A percentile compares a stretch with the other conserved stretches of the same genome.
These are phyloP conservation scores for Castor canadensis DNA, from an alignment of 2,113 vertebrate species.

Conservation along the genomic window DNA sequence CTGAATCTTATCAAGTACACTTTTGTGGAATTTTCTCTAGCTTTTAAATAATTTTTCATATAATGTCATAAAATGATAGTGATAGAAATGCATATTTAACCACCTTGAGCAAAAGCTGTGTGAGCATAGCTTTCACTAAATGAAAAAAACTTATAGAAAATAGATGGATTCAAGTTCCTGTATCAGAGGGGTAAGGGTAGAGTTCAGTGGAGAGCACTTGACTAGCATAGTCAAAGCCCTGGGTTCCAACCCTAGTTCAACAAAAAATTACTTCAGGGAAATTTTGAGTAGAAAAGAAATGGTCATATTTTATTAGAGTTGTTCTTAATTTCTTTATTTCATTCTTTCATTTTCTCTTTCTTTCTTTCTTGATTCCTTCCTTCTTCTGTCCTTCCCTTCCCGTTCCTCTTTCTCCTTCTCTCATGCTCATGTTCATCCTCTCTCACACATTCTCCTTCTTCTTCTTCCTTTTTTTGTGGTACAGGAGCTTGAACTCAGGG, in stretches of 20 bases:
- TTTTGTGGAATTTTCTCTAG: conserved; percentile 20
- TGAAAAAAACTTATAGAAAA: background rate
- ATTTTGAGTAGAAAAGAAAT: background rate
- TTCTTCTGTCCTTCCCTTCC: too few relatives aligned
- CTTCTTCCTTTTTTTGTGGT: too few relatives aligned
- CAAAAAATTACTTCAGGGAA: background rate
- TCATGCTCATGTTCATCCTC: too few relatives aligned
- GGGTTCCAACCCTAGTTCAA: background rate
- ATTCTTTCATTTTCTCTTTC: background rate
- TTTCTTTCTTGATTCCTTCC: too few relatives aligned
- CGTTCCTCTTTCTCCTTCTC: too few relatives aligned
- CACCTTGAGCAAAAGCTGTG: background rate
- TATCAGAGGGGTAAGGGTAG: background rate
- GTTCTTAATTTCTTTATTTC: background rate
- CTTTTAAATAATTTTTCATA: conserved; percentile 48
- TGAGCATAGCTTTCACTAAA: background rate
- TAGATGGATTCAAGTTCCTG: background rate
- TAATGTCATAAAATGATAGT: conserved; percentile 30
- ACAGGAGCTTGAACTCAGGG: too few relatives aligned
- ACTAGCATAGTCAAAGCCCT: too few relatives aligned
- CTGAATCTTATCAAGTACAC: background rate
- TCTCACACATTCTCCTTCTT: too few relatives aligned
- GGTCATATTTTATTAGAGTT: background rate
- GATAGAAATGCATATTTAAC: conserved; percentile 33
- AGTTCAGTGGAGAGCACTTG: background rate